Percentiles rank a stretch among this genome's conserved stretches.
These are phyloP conservation scores for Corydoras sp. DNA, from an alignment of 2,113 vertebrate genomes.

Conservation along the genomic window DNA sequence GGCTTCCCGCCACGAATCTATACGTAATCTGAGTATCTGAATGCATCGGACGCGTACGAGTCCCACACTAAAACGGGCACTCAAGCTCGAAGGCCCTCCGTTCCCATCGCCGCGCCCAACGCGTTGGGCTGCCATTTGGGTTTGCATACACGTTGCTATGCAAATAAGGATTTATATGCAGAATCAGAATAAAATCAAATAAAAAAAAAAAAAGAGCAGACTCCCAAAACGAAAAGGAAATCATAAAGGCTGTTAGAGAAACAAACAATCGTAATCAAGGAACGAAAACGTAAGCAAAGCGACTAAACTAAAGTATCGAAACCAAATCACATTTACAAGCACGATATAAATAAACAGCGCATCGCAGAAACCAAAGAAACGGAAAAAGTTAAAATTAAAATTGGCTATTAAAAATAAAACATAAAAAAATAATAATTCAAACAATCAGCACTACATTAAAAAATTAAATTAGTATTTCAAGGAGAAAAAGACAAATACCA, in stretches of 20 bases:
- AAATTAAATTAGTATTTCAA: conserved; percentile 45
- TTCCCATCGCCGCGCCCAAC: neutral
- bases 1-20: too few relatives aligned
- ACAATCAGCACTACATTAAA: conserved; percentile 25
- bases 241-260: neutral
- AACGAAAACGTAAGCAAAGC: neutral
- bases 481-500: conserved; percentile 65
- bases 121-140: conserved; percentile 34
- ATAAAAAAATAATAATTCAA: neutral
- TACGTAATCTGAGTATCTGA: too few relatives aligned
- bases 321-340: conserved; percentile 14
- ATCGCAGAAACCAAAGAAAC: conserved; percentile 7
- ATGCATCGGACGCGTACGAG: too few relatives aligned
- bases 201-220: conserved; percentile 27
- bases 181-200: too few relatives aligned
- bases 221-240: neutral
- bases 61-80: neutral
- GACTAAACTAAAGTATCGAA: conserved; percentile 6
- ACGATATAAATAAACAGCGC: conserved; percentile 14
- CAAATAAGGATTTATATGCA: conserved; percentile 20
- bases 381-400: neutral
- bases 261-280: neutral
- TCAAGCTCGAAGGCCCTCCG: neutral
- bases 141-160: conserved; percentile 25
- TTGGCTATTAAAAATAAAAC: conserved; percentile 8